Base-by-base conservation (phyloP, 2,797 vertebrate genomes). In the Ceyx erithaca region DNA sequence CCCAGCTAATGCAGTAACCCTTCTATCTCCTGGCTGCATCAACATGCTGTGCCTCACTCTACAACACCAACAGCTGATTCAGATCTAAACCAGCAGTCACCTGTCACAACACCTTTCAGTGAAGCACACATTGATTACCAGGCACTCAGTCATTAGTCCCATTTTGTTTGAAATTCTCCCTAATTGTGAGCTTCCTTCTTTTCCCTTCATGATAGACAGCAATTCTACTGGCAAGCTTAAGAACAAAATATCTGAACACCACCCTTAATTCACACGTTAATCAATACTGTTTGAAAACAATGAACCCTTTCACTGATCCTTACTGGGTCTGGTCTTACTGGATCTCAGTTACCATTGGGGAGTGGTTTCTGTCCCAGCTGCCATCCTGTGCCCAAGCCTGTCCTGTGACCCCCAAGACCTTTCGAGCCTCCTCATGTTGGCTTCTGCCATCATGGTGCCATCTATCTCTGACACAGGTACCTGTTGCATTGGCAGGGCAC, bases 401-500 rank as follows among this genome's bases (percentile, higher is more conserved):
- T 40, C 43, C 54, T 7, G 8, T 3, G 3, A 35, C 22, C 5
- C 4, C 1, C 13, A 35, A 12, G 12, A 30, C 46, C 26, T 75
- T 26, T 19, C 1, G 0, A 85, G 18, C 15, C 2, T 0, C 43
- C 20, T 5, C 0, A 1, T 2, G 4, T n/a, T 33, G 52, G 28
- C 30, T 30, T 81, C 35, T 43, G 51, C 18, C 7, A 7, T 43
- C 23, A 16, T 2, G 0, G 20, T 30, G 5, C 41, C 1, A 1
- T 10, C 45, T 28, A 23, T 30, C 72, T 68, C 84, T 97, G 72
- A 97, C 30, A 48, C 55, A 80, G 31, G 31, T 14, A 14, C 40
- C 2, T 33, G 41, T 96, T 97, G 49, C 37, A 48, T 75, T 97
- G 96, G 30, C 96, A 98, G 97, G 96, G 68, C 85, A 92, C 7